A percentile compares a stretch with the other conserved stretches of the same genome.
phyloP scores from a whole-genome alignment of 1,140 invertebrate species.

The fruit fly (Drosophila melanogaster) region DNA sequence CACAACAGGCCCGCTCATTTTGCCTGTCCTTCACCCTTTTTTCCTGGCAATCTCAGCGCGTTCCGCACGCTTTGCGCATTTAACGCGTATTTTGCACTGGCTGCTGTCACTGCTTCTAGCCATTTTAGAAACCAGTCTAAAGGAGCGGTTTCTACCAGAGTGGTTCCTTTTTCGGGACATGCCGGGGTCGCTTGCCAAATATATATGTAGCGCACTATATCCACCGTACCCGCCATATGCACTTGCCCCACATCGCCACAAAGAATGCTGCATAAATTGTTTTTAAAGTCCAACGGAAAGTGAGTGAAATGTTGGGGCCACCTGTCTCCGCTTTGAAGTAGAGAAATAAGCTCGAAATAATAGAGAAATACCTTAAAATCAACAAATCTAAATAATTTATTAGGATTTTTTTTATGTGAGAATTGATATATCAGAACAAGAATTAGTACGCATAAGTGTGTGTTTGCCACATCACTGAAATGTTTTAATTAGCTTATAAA shows the following conservation, averaged over 20 bases:
- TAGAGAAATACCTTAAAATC: no score
- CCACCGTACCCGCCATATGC: slow-evolving; percentile 29
- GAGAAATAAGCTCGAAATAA: not conserved
- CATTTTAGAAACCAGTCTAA: slow-evolving; percentile 22
- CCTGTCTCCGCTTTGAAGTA: slow-evolving; percentile 21
- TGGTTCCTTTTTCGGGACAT: slow-evolving; percentile 26
- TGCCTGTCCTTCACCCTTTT: slow-evolving; percentile 16
- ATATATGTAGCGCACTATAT: slow-evolving; percentile 28
- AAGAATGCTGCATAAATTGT: slow-evolving; percentile 76
- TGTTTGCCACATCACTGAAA: no score
- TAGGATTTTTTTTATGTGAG: no score
- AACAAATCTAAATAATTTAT: no score
- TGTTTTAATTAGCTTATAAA: no score
- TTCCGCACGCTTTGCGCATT: slow-evolving; percentile 80
- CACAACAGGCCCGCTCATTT: slow-evolving; percentile 31
- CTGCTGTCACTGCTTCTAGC: slow-evolving; percentile 36
- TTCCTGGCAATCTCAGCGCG: slow-evolving; percentile 70
- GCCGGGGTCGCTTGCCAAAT: slow-evolving; percentile 36
- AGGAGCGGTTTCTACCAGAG: slow-evolving; percentile 5
- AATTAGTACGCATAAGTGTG: no score
- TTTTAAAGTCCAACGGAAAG: slow-evolving; percentile 58
- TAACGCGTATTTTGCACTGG: slow-evolving; percentile 77
- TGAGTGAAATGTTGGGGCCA: slow-evolving; percentile 65
- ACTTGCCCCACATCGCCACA: slow-evolving; percentile 20
- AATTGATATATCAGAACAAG: no score